Base-by-base conservation (phyloP, 2,888 invertebrate genomes). In the Synergus japonicus region DNA sequence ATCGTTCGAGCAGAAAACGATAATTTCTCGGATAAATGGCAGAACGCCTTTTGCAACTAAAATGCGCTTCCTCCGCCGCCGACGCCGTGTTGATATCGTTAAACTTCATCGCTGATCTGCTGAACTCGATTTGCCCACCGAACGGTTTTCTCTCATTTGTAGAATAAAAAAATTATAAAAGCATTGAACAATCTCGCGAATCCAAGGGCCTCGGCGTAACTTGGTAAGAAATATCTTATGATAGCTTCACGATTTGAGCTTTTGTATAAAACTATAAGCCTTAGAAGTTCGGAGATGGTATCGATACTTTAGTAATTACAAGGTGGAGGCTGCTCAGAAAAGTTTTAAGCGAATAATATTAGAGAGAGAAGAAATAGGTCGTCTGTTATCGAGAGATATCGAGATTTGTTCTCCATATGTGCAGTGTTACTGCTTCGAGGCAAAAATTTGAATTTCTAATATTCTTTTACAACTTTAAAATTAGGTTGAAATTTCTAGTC, bases 211-310 rank as follows among this genome's bases (percentile, higher is more conserved):
- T 43, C 22, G 58, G 58, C 22, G 60, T 60, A 60, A 60, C 60
- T 60, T 22, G 10, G 22, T 12, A 60, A 60, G 60, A 60, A 60
- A 60, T 60, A 60, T 22, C 41, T 41, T 41, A 41, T 65, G 65
- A 29, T 49, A 37, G 49, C 73, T 73, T 73, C 73, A 73, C 73
- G 73, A 73, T 73, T 73, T 73, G 49, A 73, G 73, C 73, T 73
- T 73, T 73, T 73, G 54, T 73, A 73, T 29, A 29, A 73, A n/a
- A 9, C 73, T 73, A 73, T 29, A 1, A 73, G 29, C 15, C 73
- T 12, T 37, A 54, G 69, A 46, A 46, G 69, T 69, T 49, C 29
- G 46, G 29, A 69, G 73, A 73, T 73, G 29, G 10, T 73, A 73
- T 73, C 73, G 29, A 9, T 37, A 8, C 29, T 15, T 54, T 29